Conservation (phyloP, 2,888 invertebrate genomes). For the Masnerella sp. region DNA sequence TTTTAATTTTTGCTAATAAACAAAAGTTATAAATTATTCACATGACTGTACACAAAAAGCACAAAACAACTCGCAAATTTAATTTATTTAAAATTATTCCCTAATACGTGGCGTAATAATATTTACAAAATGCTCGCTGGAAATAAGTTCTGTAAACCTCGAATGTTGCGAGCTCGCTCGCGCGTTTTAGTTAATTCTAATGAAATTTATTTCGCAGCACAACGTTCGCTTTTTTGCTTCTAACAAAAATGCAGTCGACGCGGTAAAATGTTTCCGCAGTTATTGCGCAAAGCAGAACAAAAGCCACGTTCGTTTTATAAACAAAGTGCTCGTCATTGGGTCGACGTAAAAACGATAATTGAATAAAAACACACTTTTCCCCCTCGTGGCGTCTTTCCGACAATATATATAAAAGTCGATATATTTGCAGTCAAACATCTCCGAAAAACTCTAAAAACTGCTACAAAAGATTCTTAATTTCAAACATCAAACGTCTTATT, state of each 20-base stretch:
- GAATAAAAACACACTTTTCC: constrained; percentile 29
- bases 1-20: too few species aligned
- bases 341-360: constrained; percentile 29
- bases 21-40: too few species aligned
- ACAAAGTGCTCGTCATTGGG: constrained; percentile 2
- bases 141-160: constrained; percentile 43
- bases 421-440: too few species aligned
- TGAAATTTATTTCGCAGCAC: constrained; percentile 32
- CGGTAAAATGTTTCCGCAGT: constrained; percentile 14
- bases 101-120: constrained; percentile 34
- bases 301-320: constrained; percentile 14
- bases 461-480: too few species aligned
- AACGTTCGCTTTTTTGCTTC: constrained; percentile 23
- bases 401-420: too few species aligned
- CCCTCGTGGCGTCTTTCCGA: too few species aligned
- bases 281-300: constrained; percentile 14
- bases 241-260: constrained; percentile 8
- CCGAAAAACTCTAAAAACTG: too few species aligned
- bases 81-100: constrained; percentile 45
- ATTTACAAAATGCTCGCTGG: constrained; percentile 44
- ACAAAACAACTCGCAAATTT: constrained; percentile 40
- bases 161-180: constrained; percentile 26
- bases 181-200: constrained; percentile 38
- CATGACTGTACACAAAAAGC: too few species aligned
- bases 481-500: too few species aligned